Percentiles rank a stretch among this genome's conserved stretches.
phyloP scores from a whole-genome alignment of 2,888 invertebrate genomes.

The Oscheius sp. region DNA sequence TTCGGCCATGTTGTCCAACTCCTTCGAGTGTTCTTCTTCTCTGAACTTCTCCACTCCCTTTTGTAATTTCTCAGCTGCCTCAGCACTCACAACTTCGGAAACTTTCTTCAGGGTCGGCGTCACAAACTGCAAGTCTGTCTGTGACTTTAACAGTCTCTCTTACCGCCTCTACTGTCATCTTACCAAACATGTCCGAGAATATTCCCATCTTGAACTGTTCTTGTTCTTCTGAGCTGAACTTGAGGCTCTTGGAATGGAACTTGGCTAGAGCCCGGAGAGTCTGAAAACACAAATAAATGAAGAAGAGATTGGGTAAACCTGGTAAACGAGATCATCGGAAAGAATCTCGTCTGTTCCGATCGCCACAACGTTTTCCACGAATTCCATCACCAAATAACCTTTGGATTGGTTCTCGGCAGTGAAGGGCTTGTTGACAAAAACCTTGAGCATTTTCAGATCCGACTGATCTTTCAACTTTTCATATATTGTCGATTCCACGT shows the following conservation, averaged over 20 bases:
- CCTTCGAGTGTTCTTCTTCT: background rate
- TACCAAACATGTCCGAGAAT: constrained; percentile 18
- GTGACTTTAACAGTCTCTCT: background rate
- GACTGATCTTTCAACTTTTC: background rate
- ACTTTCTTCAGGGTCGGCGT: constrained; percentile 2
- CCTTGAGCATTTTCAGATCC: constrained; percentile 19
- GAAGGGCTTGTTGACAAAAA: constrained; percentile 2
- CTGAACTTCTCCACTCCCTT: constrained; percentile 19
- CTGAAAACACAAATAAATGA: background rate
- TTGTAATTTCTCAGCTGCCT: constrained; percentile 8
- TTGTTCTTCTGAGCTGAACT: constrained; percentile 3
- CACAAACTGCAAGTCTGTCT: background rate
- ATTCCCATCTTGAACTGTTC: constrained; percentile 14
- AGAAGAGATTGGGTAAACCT: background rate
- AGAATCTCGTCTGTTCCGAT: background rate
- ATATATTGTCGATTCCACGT: constrained; percentile 24
- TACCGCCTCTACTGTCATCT: background rate
- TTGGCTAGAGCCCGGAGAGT: constrained; percentile 7
- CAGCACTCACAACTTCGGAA: background rate
- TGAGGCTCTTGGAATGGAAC: constrained; percentile 11
- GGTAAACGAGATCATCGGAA: constrained; percentile 13
- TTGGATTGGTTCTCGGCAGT: background rate
- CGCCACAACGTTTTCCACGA: constrained; percentile 22
- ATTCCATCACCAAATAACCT: constrained; percentile 28
- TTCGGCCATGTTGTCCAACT: constrained; percentile 28